A percentile compares a stretch with the other conserved stretches of the same genome.
Evolutionary conservation across 2,888 invertebrate species (phyloP).

Genomic region (Philereme transversata): DNA sequence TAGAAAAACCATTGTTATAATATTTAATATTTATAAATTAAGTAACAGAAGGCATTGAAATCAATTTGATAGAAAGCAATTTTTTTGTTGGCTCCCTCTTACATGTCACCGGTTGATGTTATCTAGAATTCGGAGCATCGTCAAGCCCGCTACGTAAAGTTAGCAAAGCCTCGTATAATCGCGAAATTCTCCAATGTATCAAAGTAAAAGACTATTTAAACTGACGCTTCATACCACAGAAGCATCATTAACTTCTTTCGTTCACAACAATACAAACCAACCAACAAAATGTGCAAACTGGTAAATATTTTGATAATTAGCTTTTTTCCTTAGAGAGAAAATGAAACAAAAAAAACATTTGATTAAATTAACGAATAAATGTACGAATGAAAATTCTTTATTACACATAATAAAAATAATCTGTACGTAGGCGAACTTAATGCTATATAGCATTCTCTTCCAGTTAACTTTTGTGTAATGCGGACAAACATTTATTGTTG

Average conservation of each 20-base stretch:
- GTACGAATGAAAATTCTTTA: no score
- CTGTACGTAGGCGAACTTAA: no score
- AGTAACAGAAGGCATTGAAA: no score
- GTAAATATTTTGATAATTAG: slow-evolving; percentile 48
- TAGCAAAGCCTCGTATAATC: slow-evolving; percentile 62
- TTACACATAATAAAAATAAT: no score
- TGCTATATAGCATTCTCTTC: no score
- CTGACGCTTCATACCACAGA: slow-evolving; percentile 39
- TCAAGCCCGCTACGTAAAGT: slow-evolving; percentile 52
- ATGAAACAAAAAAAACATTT: not conserved
- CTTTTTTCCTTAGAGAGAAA: not conserved
- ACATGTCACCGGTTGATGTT: slow-evolving; percentile 50
- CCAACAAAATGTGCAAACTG: slow-evolving; percentile 77
- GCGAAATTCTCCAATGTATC: slow-evolving; percentile 57
- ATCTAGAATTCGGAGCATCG: slow-evolving; percentile 73
- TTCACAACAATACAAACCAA: slow-evolving; percentile 44
- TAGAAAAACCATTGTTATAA: no score
- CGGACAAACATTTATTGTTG: no score
- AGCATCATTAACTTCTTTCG: slow-evolving; percentile 54
- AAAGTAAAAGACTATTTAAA: slow-evolving; percentile 64
- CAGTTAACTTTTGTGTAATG: no score
- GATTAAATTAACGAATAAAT: no score
- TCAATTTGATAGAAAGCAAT: not conserved
- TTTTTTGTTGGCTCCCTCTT: slow-evolving; percentile 43
- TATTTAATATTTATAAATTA: no score